Evolutionary conservation across 1,140 invertebrate genomes (phyloP), one percentile per base, ranked within the genome.

Genomic region (Drosophila tristis): DNA sequence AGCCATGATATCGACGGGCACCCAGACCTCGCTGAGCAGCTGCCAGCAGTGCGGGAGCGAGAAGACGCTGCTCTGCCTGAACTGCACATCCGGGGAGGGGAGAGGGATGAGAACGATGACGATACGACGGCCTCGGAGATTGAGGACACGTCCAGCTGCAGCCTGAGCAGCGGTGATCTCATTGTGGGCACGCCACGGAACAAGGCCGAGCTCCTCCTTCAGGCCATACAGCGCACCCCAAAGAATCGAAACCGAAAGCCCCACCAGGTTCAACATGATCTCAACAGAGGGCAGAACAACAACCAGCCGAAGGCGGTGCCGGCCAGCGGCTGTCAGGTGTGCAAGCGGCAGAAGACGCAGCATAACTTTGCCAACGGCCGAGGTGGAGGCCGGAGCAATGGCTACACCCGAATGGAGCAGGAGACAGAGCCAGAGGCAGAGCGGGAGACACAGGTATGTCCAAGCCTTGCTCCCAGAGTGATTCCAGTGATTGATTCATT

Each of bases 151-250:
- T 85, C 85, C 35, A 70, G 72, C 35, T 90, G 85, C 63, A 89
- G 91, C 35, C 48, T 90, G 25, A 84, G 85, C 57, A 91, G 85
- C 60, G 72, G 68, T 55, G 84, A 78, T 79, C 80, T 90, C 67
- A 86, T 90, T 50, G 90, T 90, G 73, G 84, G 85, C 57, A 86
- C 87, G 35, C 91, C 91, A 16, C 76, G 90, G 44, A 91, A 84
- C 67, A 91, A 92, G 43, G 91, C 80, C 35, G 91, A 92, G 60
- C 51, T 92, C 25, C 72, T 92, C 31, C 72, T 92, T 0, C 91
- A 92, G 65, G 91, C 91, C 72, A 92, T 92, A 65, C 91, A 92
- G 60, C 80, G 91, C 5, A 92, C 91, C 57, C 91, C 91, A 73
- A 90, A 91, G 75, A 87, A 70, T 42, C 75, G 62, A 2, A 71